Conservation (phyloP, 2,797 vertebrate genomes). For the Gymnodraco acuticeps region DNA sequence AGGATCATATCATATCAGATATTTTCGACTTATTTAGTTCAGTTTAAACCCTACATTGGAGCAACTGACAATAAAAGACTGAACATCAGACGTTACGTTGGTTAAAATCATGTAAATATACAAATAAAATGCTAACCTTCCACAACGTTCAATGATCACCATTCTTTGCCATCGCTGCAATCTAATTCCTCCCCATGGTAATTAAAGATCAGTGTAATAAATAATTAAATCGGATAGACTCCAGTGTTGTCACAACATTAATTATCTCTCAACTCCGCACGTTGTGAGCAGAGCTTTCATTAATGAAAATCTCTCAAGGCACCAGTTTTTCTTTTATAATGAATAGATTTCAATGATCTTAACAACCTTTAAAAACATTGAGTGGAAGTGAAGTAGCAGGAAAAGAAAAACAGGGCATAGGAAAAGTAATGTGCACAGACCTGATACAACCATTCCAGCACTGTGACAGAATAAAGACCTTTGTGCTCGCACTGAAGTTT, state of each 20-base stretch:
- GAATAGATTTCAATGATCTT: constrained; percentile 33
- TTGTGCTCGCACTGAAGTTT: constrained; percentile 18
- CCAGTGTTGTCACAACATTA: not conserved
- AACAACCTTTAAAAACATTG: constrained; percentile 2
- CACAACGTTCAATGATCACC: not conserved
- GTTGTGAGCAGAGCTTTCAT: not conserved
- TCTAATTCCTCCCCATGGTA: not conserved
- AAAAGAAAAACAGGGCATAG: constrained; percentile 10
- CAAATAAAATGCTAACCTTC: not conserved
- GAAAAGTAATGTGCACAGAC: constrained; percentile 29
- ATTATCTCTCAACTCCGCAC: not conserved
- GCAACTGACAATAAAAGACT: not conserved
- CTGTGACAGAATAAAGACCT: constrained; percentile 30
- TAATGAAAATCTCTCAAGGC: not conserved
- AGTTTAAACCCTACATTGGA: constrained; percentile 12
- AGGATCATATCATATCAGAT: not conserved
- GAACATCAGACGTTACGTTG: too few relatives aligned
- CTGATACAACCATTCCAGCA: constrained; percentile 11
- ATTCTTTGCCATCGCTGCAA: too few relatives aligned
- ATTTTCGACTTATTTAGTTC: constrained; percentile 13
- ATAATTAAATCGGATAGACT: constrained; percentile 13
- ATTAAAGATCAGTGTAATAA: constrained; percentile 13
- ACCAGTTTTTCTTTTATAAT: not conserved
- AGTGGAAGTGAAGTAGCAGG: constrained; percentile 7
- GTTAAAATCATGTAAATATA: not conserved